phyloP scores from a whole-genome alignment of 2,797 vertebrate species.

The Anabacerthia variegaticeps region DNA sequence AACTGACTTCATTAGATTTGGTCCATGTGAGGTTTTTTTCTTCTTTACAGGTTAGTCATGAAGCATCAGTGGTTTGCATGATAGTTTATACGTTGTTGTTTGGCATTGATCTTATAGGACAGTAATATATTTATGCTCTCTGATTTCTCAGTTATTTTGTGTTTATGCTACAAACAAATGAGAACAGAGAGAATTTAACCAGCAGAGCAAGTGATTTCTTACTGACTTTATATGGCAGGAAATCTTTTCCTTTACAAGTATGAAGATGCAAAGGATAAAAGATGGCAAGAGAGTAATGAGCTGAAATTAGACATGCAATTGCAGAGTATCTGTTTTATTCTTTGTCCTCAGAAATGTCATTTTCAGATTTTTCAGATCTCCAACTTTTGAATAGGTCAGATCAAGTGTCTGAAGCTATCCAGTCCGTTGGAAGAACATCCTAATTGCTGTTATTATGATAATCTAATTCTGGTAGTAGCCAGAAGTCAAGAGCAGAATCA shows the following conservation, averaged over 20 bases:
- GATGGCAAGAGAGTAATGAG: neutral
- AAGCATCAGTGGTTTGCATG: neutral
- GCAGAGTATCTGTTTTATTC: neutral
- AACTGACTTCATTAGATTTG: neutral
- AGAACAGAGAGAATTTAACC: neutral
- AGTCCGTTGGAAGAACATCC: neutral
- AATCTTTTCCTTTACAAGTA: neutral
- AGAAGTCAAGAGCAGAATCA: slow-evolving; percentile 4
- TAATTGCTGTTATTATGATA: slow-evolving; percentile 14
- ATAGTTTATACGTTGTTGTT: neutral
- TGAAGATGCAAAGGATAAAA: neutral
- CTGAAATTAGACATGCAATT: neutral
- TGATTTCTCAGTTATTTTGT: neutral
- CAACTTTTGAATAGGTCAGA: neutral
- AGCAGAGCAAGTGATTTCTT: neutral
- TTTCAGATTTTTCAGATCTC: neutral
- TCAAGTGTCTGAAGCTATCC: neutral
- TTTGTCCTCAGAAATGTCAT: neutral
- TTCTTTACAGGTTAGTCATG: neutral
- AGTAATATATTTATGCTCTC: neutral
- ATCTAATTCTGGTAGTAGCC: slow-evolving; percentile 13
- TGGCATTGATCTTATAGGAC: neutral
- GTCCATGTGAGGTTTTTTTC: neutral
- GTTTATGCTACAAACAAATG: neutral
- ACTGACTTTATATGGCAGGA: neutral